phyloP scores from a whole-genome alignment of 2,797 vertebrate species.

The Loriculus beryllinus region DNA sequence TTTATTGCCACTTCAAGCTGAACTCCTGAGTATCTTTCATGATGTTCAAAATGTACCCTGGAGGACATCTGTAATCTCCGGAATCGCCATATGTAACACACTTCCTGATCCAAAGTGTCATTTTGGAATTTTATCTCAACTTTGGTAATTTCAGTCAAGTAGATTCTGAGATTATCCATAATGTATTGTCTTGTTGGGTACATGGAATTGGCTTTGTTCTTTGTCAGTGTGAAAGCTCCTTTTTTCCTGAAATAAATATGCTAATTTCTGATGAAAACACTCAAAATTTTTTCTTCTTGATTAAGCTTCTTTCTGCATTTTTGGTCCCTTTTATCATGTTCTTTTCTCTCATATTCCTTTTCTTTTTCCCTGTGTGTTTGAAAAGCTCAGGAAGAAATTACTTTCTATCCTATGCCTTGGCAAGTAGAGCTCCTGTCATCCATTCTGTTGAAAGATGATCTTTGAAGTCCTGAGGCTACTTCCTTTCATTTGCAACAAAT shows the following conservation, averaged over 20 bases:
- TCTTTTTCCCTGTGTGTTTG: neutral
- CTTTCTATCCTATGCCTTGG: neutral
- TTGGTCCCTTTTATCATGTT: neutral
- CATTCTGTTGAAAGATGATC: neutral
- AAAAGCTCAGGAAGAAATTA: neutral
- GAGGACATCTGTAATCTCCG: neutral
- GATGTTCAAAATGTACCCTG: neutral
- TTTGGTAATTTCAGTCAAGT: neutral
- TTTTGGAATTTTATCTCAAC: neutral
- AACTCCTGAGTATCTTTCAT: neutral
- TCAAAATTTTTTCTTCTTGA: neutral
- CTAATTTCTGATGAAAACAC: neutral
- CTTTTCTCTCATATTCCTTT: neutral
- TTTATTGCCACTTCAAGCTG: neutral
- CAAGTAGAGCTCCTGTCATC: neutral
- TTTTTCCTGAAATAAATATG: neutral
- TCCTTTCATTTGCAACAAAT: neutral
- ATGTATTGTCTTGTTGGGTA: neutral
- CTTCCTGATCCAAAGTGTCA: neutral
- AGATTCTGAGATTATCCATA: neutral
- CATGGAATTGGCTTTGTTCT: neutral
- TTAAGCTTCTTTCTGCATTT: neutral
- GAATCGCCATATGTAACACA: neutral
- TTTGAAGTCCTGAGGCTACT: neutral
- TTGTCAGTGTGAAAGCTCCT: neutral